Conservation (phyloP, 2,113 vertebrate genomes). For the Platycercus adscitus region DNA sequence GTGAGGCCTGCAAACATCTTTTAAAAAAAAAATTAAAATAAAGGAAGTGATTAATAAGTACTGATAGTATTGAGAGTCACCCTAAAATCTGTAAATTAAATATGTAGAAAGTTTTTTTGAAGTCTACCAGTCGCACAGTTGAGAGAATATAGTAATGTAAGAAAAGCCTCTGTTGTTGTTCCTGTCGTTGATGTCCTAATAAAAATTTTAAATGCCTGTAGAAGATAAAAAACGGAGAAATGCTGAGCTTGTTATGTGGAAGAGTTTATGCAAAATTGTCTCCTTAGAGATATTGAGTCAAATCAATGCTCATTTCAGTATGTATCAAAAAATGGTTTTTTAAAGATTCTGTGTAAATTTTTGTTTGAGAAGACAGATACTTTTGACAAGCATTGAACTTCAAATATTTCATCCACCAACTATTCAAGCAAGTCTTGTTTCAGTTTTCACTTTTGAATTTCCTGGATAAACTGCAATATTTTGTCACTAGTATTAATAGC, state of each 20-base stretch:
- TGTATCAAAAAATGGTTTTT: not conserved
- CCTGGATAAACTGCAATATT: not conserved
- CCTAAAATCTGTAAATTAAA: not conserved
- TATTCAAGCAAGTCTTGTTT: not conserved
- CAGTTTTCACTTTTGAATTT: not conserved
- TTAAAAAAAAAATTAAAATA: not conserved
- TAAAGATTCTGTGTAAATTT: not conserved
- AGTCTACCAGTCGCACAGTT: not conserved
- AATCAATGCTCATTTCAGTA: not conserved
- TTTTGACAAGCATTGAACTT: not conserved
- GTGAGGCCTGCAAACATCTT: not conserved
- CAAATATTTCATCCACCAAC: not conserved
- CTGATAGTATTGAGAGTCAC: not conserved
- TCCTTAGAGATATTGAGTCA: not conserved
- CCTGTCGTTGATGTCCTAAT: not conserved
- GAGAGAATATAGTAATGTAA: not conserved
- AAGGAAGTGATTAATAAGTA: not conserved
- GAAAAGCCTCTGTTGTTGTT: not conserved
- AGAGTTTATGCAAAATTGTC: not conserved
- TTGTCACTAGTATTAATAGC: not conserved
- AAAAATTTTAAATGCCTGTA: constrained; percentile 19
- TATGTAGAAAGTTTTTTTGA: not conserved
- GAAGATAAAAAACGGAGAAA: constrained; percentile 36
- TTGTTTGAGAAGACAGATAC: not conserved
- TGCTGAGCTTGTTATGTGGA: constrained; percentile 23